Percentiles rank a stretch among this genome's conserved stretches.
phyloP scores from a whole-genome alignment of 2,113 vertebrate genomes.

The Arothron firmamentum region DNA sequence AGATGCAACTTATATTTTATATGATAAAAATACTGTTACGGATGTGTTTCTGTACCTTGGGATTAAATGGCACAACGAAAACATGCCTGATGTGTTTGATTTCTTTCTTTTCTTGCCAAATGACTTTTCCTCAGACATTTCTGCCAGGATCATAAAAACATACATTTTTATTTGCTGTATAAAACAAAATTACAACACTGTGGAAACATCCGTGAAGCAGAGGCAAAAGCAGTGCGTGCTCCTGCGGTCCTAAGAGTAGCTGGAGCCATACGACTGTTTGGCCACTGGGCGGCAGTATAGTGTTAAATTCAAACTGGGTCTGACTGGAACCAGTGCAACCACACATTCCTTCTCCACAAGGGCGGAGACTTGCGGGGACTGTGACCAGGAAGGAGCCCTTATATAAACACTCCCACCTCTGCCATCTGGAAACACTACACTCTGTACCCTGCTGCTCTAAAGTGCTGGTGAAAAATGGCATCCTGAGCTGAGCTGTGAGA shows the following conservation, averaged over 20 bases:
- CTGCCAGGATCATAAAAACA: neutral
- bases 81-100: neutral
- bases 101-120: neutral
- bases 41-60: slow-evolving; percentile 2
- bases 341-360: slow-evolving; percentile 57
- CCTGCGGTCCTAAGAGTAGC: neutral
- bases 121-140: neutral
- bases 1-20: slow-evolving; percentile 36
- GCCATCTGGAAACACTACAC: slow-evolving; percentile 8
- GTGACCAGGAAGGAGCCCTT: slow-evolving; percentile 65
- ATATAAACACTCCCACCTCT: slow-evolving; percentile 47
- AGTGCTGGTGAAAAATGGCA: neutral
- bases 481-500: neutral
- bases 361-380: slow-evolving; percentile 51
- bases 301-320: slow-evolving; percentile 5
- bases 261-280: neutral
- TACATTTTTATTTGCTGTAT: slow-evolving; percentile 13
- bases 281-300: slow-evolving; percentile 51
- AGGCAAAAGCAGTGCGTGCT: neutral
- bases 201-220: slow-evolving; percentile 3
- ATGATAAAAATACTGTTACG: slow-evolving; percentile 8
- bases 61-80: slow-evolving; percentile 36
- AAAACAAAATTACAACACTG: slow-evolving; percentile 8
- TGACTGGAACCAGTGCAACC: slow-evolving; percentile 9
- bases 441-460: neutral